Evolutionary conservation across 2,797 vertebrate genomes (phyloP), one percentile per base, ranked within the genome.

Genomic region (Sternotherus odoratus): DNA sequence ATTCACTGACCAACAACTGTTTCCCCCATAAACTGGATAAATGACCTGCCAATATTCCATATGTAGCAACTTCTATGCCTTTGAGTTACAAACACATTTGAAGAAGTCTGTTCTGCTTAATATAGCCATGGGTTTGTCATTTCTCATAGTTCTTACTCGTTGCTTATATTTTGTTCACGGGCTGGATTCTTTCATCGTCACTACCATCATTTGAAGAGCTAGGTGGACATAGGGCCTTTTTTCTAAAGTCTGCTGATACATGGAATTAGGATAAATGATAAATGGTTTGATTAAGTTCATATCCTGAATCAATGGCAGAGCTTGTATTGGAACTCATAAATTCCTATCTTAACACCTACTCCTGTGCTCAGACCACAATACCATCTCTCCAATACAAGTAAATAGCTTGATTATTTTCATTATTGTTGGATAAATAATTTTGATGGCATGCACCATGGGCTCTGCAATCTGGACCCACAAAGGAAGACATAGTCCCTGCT

Each of bases 41-140:
- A 96, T 72, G 46, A 88, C n/a, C 46, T 91, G 83, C 17, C 86
- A 91, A 90, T 49, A 94, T 33, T 57, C 79, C 90, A 4, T 50
- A 66, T 90, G 53, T 86, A 93, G 24, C 39, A 82, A 91, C 49
- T 78, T 75, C 82, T 90, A 84, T 74, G 84, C 66, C 72, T 80
- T 85, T 53, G 57, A 81, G 85, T 85, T 90, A 91, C 28, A 93
- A 77, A 83, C 24, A 26, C 9, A 77, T 89, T 95, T 95, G 36
- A 82, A 2, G 57, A 91, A 54, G 50, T 86, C 72, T 84, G 24
- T 63, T 92, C 46, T n/a, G 53, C 86, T 91, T 90, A 90, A 79
- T 49, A 72, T 13, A 89, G 56, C 81, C 63, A 91, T 90, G 50
- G 43, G 10, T 50, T 30, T 95, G 51, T 17, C 89, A 74, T 85